Percentiles rank a stretch among this genome's conserved stretches.
phyloP scores from a whole-genome alignment of 2,797 vertebrate species.

The Phoebastria nigripes region DNA sequence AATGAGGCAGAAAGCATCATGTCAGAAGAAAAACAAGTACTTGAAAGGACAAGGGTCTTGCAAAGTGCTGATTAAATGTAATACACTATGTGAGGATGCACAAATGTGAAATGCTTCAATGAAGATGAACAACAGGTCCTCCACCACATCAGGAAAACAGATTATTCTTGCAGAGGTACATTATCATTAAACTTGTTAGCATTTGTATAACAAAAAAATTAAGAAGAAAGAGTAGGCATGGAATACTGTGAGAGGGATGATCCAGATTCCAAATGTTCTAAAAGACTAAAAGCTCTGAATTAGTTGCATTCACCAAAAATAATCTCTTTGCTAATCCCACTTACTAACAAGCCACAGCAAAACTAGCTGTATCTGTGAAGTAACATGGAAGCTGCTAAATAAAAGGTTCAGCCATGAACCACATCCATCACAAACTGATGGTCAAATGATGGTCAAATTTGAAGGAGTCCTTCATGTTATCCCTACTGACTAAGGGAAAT shows the following conservation, averaged over 20 bases:
- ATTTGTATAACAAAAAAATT: neutral
- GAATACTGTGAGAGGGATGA: neutral
- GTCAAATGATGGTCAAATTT: neutral
- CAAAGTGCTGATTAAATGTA: conserved; percentile 12
- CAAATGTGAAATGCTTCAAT: neutral
- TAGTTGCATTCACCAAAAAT: neutral
- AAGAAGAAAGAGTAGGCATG: neutral
- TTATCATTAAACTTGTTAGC: neutral
- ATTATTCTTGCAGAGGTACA: neutral
- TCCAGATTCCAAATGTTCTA: neutral
- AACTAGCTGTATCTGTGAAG: neutral
- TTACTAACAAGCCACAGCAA: neutral
- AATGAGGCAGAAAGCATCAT: neutral
- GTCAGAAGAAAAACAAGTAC: neutral
- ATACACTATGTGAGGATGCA: neutral
- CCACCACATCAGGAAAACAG: neutral
- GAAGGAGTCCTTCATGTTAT: neutral
- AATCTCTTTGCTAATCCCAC: neutral
- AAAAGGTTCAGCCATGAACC: neutral
- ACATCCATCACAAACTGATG: neutral
- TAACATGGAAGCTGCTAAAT: neutral
- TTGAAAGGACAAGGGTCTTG: neutral
- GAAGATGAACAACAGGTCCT: neutral
- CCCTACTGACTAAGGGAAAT: neutral
- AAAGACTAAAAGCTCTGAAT: neutral